Conservation (phyloP, 2,113 vertebrate species). For the Dipodomys merriami region DNA sequence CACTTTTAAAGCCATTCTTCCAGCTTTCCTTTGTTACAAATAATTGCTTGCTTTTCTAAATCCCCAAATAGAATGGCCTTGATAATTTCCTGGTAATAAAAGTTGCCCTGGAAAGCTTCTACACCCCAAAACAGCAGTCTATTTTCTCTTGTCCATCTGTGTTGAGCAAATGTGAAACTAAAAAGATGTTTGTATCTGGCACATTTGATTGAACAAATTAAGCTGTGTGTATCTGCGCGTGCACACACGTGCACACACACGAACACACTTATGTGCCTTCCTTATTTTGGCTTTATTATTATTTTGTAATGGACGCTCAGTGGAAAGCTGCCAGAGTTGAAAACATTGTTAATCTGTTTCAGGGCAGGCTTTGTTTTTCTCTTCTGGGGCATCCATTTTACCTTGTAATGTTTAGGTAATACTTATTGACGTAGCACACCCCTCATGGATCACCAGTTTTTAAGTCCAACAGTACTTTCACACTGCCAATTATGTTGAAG, state of each 20-base stretch:
- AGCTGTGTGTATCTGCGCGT: neutral
- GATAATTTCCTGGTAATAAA: constrained; percentile 55
- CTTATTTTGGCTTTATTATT: constrained; percentile 30
- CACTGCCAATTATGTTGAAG: neutral
- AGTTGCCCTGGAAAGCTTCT: constrained; percentile 49
- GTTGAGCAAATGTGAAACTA: constrained; percentile 48
- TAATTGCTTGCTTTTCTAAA: constrained; percentile 60
- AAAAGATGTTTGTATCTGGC: constrained; percentile 39
- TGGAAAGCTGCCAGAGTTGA: neutral
- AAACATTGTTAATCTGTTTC: neutral
- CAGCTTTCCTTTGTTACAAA: constrained; percentile 63
- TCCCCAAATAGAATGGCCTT: constrained; percentile 14
- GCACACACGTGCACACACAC: neutral
- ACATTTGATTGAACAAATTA: constrained; percentile 23
- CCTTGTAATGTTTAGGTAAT: constrained; percentile 2
- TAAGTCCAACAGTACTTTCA: neutral
- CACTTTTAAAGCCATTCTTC: constrained; percentile 53
- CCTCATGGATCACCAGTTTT: neutral
- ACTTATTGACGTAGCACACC: too few relatives aligned
- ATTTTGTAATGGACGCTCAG: constrained; percentile 21
- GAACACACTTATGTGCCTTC: neutral
- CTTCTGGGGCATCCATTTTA: constrained; percentile 13
- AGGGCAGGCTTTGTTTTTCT: constrained; percentile 35
- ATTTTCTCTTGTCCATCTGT: constrained; percentile 68
- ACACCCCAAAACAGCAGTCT: neutral